phyloP scores from a whole-genome alignment of 2,113 vertebrate species.

The Salvelinus namaycush region DNA sequence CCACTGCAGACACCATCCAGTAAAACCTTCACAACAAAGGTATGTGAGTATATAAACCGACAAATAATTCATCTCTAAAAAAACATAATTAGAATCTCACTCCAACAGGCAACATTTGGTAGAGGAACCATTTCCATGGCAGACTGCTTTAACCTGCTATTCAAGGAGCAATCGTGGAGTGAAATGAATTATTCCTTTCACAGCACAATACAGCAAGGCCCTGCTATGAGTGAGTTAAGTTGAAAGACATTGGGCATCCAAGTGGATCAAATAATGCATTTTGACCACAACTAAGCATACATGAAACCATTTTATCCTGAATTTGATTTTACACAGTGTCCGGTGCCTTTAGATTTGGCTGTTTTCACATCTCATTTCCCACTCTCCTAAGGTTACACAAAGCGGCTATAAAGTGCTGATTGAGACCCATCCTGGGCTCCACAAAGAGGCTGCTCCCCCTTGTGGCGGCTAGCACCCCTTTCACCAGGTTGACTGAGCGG shows the following conservation, averaged over 20 bases:
- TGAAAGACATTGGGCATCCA: constrained; percentile 22
- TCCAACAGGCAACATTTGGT: neutral
- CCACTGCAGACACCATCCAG: constrained; percentile 24
- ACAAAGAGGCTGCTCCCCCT: constrained; percentile 56
- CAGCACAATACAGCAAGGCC: neutral
- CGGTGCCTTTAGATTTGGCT: constrained; percentile 45
- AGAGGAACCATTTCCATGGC: neutral
- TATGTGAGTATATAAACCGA: constrained; percentile 13
- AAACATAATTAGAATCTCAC: neutral
- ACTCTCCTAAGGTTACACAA: constrained; percentile 62
- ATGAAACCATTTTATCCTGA: constrained; percentile 38
- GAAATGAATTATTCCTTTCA: neutral
- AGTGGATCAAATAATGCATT: constrained; percentile 36
- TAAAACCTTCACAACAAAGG: constrained; percentile 40
- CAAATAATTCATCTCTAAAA: constrained; percentile 36
- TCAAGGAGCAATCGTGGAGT: neutral
- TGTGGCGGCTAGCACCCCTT: constrained; percentile 50
- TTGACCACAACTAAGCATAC: constrained; percentile 45
- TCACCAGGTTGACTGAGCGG: constrained; percentile 10
- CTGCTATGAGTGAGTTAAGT: constrained; percentile 19
- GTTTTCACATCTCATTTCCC: constrained; percentile 62
- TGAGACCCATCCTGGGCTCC: constrained; percentile 33
- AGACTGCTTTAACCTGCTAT: neutral
- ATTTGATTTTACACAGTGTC: constrained; percentile 42
- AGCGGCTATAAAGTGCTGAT: constrained; percentile 50